These are phyloP conservation scores for Fundulus diaphanus DNA, from an alignment of 2,797 vertebrate species.

Conservation along the genomic window DNA sequence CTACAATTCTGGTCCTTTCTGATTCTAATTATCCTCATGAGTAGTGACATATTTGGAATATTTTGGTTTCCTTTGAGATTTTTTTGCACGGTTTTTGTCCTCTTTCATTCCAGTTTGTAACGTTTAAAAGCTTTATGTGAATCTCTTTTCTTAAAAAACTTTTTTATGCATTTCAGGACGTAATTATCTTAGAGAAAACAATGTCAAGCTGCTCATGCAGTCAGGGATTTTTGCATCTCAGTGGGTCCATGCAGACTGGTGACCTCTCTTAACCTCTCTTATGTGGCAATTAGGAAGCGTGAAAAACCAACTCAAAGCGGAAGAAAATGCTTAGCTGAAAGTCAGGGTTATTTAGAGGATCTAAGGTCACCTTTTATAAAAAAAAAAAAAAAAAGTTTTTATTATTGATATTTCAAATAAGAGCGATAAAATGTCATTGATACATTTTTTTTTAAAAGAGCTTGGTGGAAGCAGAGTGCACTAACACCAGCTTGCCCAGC, in stretches of 20 bases:
- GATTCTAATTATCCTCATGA: not conserved
- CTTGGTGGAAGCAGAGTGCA: not conserved
- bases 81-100: not conserved
- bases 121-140: not conserved
- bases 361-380: not conserved
- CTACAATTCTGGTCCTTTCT: not conserved
- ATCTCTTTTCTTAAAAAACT: not conserved
- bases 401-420: not conserved
- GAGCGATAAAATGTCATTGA: not conserved
- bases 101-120: not conserved
- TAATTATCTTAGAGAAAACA: not conserved
- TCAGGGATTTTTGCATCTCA: not conserved
- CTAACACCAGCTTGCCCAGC: slow-evolving; percentile 12
- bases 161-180: not conserved
- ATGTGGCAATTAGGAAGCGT: slow-evolving; percentile 1
- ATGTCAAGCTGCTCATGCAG: not conserved
- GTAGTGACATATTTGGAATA: not conserved
- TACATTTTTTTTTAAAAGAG: not conserved
- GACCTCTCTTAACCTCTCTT: slow-evolving; percentile 8
- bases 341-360: not conserved
- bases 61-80: not conserved
- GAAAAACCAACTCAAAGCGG: not conserved
- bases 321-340: not conserved
- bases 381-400: no score
- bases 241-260: not conserved